Evolutionary conservation across 2,113 vertebrate genomes (phyloP), one percentile per base, ranked within the genome.

Genomic region (Fulmarus glacialis): DNA sequence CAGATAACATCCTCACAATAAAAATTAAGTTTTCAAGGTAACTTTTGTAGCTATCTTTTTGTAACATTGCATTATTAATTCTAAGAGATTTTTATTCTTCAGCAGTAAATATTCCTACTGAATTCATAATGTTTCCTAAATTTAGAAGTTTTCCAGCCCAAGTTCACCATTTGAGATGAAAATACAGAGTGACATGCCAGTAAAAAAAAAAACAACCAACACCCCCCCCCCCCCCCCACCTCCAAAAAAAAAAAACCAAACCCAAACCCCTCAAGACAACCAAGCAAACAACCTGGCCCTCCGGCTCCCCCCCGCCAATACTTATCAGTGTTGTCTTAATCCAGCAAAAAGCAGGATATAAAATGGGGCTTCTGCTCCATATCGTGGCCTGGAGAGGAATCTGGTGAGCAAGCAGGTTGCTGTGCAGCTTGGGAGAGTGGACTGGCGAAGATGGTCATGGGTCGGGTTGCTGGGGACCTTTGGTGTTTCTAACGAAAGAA

Each of bases 361-460:
- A 77, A 72, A 43, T 45, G 14, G 18, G 20, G 6, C 13, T 87
- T 48, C 30, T 77, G 8, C 9, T 82, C 38, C 9, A 6, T 38
- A 24, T 34, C 1, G 0, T 66, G 81, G 20, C 30, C 43, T 53
- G 40, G 30, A 64, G 50, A 48, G 42, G 20, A 62, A n/a, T 45
- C 32, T 19, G 82, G 45, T 30, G n/a, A 66, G 30, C 0, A 1
- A 48, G 45, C 30, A 53, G 53, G 14, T 9, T 27, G 23, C 47
- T 56, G 2, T 50, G 59, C 7, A 10, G 6, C 23, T 50, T 0
- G 1, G 32, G 27, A 73, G 27, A 67, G 48, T 50, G 42, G 27
- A 16, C 16, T 58, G 47, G 5, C 0, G 2, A 42, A 29, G 32
- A 4, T 0, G 6, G 15, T 23, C 1, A 0, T 66, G 52, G 34